A percentile compares a stretch with the other conserved stretches of the same genome.
phyloP scores from a whole-genome alignment of 2,113 vertebrate species.

The Irena cyanogastra region DNA sequence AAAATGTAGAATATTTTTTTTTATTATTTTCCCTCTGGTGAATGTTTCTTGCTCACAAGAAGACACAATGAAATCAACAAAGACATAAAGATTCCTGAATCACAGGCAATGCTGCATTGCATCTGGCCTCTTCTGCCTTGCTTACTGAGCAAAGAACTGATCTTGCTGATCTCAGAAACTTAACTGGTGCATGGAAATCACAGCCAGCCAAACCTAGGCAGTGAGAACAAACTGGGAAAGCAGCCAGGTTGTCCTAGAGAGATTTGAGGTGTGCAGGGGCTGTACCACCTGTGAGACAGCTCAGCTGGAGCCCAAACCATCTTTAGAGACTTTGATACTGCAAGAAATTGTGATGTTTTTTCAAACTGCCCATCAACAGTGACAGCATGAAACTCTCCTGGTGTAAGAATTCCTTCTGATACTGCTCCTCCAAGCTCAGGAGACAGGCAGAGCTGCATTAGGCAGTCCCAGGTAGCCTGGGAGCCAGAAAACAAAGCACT shows the following conservation, averaged over 20 bases:
- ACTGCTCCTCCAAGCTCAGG: neutral
- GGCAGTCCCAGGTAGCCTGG: neutral
- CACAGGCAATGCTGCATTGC: neutral
- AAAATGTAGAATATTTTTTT: neutral
- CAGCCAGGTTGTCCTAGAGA: neutral
- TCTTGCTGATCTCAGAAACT: neutral
- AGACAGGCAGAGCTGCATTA: neutral
- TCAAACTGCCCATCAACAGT: neutral
- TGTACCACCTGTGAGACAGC: neutral
- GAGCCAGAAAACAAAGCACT: neutral
- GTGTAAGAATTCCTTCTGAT: neutral
- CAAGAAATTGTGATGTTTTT: neutral
- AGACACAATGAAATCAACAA: constrained; percentile 32
- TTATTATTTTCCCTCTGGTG: neutral
- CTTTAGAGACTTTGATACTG: neutral
- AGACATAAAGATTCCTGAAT: neutral
- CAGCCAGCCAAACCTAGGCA: neutral
- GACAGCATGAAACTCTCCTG: neutral
- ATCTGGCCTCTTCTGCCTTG: neutral
- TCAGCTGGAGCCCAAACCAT: neutral
- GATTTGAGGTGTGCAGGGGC: neutral
- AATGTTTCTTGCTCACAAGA: neutral
- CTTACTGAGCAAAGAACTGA: neutral
- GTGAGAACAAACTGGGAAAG: neutral
- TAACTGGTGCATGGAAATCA: neutral